Conservation (phyloP, 2,888 invertebrate genomes). For the Onthophagus sagittarius region DNA sequence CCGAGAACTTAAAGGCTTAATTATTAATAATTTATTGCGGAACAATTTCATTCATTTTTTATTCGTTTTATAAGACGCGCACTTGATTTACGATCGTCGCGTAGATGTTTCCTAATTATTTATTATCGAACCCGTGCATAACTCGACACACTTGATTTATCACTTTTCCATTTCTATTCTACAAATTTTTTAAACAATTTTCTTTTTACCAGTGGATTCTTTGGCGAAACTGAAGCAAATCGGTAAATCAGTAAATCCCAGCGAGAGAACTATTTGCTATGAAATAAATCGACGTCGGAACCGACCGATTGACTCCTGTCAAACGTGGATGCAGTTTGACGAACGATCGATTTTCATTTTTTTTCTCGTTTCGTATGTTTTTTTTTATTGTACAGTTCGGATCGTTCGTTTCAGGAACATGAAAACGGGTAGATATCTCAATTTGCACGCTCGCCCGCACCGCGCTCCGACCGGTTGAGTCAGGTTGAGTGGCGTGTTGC, state of each 20-base stretch:
- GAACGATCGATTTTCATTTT: not conserved
- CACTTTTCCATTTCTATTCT: not conserved
- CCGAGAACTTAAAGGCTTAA: not conserved
- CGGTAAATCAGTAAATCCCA: not conserved
- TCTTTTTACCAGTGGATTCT: not conserved
- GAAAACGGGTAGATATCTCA: constrained; percentile 40
- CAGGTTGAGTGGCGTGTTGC: constrained; percentile 36
- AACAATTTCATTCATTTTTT: not conserved
- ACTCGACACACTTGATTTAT: not conserved
- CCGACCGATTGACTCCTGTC: not conserved
- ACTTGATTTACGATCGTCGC: not conserved
- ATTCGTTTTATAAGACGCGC: not conserved
- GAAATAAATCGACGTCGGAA: not conserved
- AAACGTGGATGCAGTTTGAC: not conserved
- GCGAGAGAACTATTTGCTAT: not conserved
- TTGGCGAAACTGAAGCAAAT: not conserved
- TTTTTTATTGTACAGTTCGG: not conserved
- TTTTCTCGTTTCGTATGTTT: too few species aligned
- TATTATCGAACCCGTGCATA: not conserved
- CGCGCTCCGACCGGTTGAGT: constrained; percentile 33
- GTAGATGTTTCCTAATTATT: not conserved
- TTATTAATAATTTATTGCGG: not conserved
- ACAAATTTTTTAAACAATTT: too few species aligned
- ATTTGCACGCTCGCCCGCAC: constrained; percentile 33
- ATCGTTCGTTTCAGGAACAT: not conserved